These are phyloP conservation scores for Meganola albula DNA, from an alignment of 2,888 invertebrate species.

Conservation along the genomic window DNA sequence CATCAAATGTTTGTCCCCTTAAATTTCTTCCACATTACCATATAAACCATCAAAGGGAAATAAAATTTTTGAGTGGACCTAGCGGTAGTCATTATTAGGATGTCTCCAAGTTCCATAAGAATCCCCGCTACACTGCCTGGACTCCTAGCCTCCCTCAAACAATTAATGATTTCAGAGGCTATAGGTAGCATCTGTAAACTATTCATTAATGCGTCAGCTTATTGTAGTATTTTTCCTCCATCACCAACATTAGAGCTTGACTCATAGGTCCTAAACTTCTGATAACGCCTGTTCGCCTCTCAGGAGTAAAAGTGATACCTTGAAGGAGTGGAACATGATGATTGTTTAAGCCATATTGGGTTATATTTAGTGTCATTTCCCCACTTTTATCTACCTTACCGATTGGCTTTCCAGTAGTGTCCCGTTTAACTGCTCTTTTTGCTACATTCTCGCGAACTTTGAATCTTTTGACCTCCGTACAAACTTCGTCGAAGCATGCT, in stretches of 20 bases:
- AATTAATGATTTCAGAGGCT: slow-evolving; percentile 14
- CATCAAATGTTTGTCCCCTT: too few relatives aligned
- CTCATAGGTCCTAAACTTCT: slow-evolving; percentile 4
- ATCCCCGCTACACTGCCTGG: slow-evolving; percentile 24
- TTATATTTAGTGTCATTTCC: slow-evolving; percentile 4
- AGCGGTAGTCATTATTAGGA: slow-evolving; percentile 22
- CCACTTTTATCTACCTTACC: neutral
- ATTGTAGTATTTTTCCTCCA: slow-evolving; percentile 6
- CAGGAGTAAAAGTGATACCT: slow-evolving; percentile 3
- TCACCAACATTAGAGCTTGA: neutral
- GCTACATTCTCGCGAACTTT: neutral
- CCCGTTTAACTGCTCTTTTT: neutral
- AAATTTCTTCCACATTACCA: too few relatives aligned
- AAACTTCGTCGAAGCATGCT: slow-evolving; percentile 4
- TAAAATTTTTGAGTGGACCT: slow-evolving; percentile 24
- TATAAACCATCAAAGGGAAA: too few relatives aligned
- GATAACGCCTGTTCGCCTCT: slow-evolving; percentile 3
- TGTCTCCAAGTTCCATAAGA: slow-evolving; percentile 29
- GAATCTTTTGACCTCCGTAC: slow-evolving; percentile 6
- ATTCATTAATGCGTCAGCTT: slow-evolving; percentile 12
- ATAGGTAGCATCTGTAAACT: slow-evolving; percentile 31
- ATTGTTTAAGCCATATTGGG: slow-evolving; percentile 5
- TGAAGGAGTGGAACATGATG: slow-evolving; percentile 4
- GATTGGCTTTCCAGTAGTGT: neutral
- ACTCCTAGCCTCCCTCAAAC: slow-evolving; percentile 16